A percentile compares a stretch with the other conserved stretches of the same genome.
phyloP scores from a whole-genome alignment of 2,888 invertebrate species.

The Desoria tigrina region DNA sequence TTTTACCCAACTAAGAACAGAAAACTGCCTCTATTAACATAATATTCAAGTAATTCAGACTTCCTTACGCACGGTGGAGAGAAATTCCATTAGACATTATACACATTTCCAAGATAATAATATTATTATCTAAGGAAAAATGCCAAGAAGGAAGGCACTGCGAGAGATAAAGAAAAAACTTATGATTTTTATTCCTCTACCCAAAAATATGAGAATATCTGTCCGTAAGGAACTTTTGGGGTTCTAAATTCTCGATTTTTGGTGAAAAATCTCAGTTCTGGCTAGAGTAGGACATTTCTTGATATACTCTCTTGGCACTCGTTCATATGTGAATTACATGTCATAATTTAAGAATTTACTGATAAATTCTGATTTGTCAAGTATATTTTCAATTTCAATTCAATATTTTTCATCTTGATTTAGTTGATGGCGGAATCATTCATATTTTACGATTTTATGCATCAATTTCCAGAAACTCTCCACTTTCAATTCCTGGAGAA shows the following conservation, averaged over 20 bases:
- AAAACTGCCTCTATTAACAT: constrained; percentile 23
- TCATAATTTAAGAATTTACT: constrained; percentile 1
- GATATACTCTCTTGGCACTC: constrained; percentile 6
- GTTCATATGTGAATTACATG: neutral
- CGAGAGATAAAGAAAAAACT: neutral
- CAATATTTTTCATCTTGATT: no score
- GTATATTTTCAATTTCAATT: no score
- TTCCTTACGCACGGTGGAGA: neutral
- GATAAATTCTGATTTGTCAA: neutral
- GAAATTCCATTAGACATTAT: constrained; percentile 1
- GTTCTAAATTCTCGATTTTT: no score
- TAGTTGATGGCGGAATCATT: no score
- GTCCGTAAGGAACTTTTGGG: no score
- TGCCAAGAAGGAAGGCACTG: neutral
- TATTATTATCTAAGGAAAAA: neutral
- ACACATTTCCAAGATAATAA: neutral
- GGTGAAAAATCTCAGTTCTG: no score
- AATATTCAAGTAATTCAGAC: constrained; percentile 21
- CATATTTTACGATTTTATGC: no score
- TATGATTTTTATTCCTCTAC: neutral
- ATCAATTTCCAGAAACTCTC: no score
- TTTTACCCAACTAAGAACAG: neutral
- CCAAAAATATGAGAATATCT: no score
- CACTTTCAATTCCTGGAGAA: no score
- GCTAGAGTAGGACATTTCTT: neutral